Percentiles rank a stretch among this genome's conserved stretches.
Evolutionary conservation across 2,113 vertebrate genomes (phyloP).

Genomic region (Mormyrus iriodes): DNA sequence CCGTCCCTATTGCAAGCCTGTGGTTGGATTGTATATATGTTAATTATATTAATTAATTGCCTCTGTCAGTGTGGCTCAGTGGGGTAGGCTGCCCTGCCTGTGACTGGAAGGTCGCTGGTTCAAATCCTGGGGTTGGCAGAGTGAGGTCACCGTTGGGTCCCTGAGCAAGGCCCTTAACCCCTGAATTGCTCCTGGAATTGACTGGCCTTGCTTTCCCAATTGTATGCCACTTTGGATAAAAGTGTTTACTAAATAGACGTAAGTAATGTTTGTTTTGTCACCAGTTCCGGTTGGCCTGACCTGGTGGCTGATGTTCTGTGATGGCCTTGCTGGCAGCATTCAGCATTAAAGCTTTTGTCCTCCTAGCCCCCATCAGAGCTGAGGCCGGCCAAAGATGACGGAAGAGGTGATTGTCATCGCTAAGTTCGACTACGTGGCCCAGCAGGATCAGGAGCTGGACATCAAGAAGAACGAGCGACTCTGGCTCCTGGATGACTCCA

Average conservation of each 20-base stretch:
- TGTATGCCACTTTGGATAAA: neutral
- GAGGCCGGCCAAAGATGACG: slow-evolving; percentile 71
- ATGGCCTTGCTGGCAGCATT: neutral
- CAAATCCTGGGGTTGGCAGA: neutral
- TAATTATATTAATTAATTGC: no score
- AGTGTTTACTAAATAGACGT: neutral
- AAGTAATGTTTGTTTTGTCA: neutral
- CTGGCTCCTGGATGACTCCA: slow-evolving; percentile 83
- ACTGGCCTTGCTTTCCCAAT: neutral
- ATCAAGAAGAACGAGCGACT: slow-evolving; percentile 92
- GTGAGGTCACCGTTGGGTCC: neutral
- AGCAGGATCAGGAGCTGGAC: slow-evolving; percentile 88
- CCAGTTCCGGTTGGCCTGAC: neutral
- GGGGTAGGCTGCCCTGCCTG: no score
- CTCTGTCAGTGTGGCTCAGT: no score
- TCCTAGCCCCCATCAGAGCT: slow-evolving; percentile 41
- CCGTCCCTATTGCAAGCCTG: no score
- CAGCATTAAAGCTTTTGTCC: no score
- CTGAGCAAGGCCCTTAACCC: neutral
- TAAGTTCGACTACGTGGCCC: slow-evolving; percentile 88
- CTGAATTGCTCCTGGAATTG: neutral
- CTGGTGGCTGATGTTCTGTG: neutral
- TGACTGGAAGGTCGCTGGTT: neutral
- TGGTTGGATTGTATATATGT: no score
- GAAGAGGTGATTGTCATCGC: slow-evolving; percentile 87